Evolutionary conservation across 2,113 vertebrate genomes (phyloP).

Genomic region (Megaceryle torquata): DNA sequence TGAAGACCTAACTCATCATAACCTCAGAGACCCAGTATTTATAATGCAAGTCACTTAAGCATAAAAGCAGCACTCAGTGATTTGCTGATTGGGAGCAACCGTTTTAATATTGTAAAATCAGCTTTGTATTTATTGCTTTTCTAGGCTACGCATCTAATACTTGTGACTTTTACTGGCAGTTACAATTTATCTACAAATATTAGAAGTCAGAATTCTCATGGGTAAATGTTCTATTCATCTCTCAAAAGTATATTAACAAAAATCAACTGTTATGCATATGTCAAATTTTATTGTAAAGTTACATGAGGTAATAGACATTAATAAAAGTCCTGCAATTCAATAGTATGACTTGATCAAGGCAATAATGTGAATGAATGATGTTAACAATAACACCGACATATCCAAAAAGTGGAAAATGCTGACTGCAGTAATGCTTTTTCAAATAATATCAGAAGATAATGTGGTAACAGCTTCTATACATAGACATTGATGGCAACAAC

Average conservation of each 20-base stretch:
- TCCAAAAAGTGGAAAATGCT: background rate
- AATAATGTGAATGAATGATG: background rate
- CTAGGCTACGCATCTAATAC: background rate
- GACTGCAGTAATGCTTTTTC: background rate
- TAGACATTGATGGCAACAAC: background rate
- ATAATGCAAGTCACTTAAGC: background rate
- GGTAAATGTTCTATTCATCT: background rate
- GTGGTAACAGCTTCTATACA: background rate
- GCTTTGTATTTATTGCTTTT: background rate
- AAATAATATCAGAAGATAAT: background rate
- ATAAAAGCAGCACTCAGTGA: background rate
- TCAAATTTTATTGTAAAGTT: background rate
- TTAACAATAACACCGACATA: background rate
- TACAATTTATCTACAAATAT: background rate
- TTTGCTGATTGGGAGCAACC: background rate
- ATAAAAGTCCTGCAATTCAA: background rate
- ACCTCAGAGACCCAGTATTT: background rate
- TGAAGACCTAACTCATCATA: rapidly evolving
- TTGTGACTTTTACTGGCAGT: background rate
- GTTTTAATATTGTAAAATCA: background rate
- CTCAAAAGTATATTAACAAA: background rate
- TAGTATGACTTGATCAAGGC: background rate
- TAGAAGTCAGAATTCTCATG: background rate
- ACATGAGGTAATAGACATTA: background rate
- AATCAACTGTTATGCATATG: background rate